Evolutionary conservation across 2,113 vertebrate species (phyloP), one percentile per base, ranked within the genome.

Genomic region (Eretmochelys imbricata): DNA sequence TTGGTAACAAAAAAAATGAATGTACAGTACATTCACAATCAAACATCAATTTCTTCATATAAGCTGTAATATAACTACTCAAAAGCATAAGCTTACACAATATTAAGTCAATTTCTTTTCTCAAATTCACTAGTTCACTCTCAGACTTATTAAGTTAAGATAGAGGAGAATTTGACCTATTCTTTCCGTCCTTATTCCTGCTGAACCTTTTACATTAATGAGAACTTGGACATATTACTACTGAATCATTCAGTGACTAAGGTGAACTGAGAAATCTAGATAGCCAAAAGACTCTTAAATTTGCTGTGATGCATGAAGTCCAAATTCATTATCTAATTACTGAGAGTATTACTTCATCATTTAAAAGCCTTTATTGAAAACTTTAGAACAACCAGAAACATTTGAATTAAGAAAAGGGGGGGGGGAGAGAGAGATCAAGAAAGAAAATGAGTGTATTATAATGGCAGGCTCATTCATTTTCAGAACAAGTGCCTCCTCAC

Each of bases 71-170:
- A 80, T 46, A 84, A 92, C 38, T 8, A 82, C 51, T 93, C 88
- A 35, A 89, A 96, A 91, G 38, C 94, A 88, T 83, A 96, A 50
- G 1, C 75, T 91, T 88, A 86, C 65, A 79, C 81, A 84, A 85
- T 84, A 93, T 95, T 65, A 93, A 72, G 94, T 96, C 31, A 89
- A 87, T 89, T 46, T 5, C 50, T 96, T 96, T 97, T 94, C 94
- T 96, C 10, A 85, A 76, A 89, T 87, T 80, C 51, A 83, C 75
- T 54, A 13, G 38, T 93, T 95, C 80, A 53, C 72, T 57, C 38
- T 96, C 75, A 89, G 8, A 84, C 85, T 54, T 55, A 85, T 93
- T 82, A 95, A 93, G 90, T 75, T 8, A 93, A n/a, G 38, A 89
- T 53, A 89, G 29, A 81, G 89, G 92, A 88, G 5, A 85, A 82